Base-by-base conservation (phyloP, 2,888 invertebrate species). In the Agrochola macilenta region DNA sequence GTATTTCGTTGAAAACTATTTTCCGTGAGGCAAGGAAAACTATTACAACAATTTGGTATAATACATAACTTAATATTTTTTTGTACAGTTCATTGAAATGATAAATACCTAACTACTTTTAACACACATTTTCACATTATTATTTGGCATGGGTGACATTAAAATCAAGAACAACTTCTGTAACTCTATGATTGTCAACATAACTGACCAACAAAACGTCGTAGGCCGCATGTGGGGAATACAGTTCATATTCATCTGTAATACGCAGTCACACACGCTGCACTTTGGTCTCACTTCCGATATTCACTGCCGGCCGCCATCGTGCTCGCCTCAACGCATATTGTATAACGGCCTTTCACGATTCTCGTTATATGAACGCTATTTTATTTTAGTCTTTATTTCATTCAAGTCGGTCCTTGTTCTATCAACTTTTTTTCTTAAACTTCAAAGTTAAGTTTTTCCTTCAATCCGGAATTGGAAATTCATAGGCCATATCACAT, bases 241-340 rank as follows among this genome's bases (percentile, higher is more conserved):
- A 30, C 20, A 39, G 69, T 52, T 5, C 20, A 39, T 57, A 39
- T 61, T 60, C 5, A 46, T 61, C 54, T 57, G 61, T 78, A n/a
- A 35, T 43, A 2, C 35, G 26, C 26, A 49, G 20, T 68, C 35
- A 54, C 63, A 63, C 65, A n/a, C 30, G 26, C 54, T 49, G 54
- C 65, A 65, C 43, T 61, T 64, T 49, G 74, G 68, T 46, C 30
- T 65, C 65, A 54, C 75, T 76, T 74, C 83, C 77, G 81, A 83
- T 84, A 82, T 61, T 73, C 81, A 74, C 74, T 71, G 58, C 69
- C 58, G 61, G 49, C 69, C 61, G 61, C 81, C 70, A 86, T 87
- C 85, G 61, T 76, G n/a, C n/a, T n/a, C n/a, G n/a, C n/a, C n/a
- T n/a, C n/a, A n/a, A n/a, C n/a, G n/a, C n/a, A n/a, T n/a, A n/a